Base-by-base conservation (phyloP, 2,113 vertebrate species). In the Sigmodon hispidus region DNA sequence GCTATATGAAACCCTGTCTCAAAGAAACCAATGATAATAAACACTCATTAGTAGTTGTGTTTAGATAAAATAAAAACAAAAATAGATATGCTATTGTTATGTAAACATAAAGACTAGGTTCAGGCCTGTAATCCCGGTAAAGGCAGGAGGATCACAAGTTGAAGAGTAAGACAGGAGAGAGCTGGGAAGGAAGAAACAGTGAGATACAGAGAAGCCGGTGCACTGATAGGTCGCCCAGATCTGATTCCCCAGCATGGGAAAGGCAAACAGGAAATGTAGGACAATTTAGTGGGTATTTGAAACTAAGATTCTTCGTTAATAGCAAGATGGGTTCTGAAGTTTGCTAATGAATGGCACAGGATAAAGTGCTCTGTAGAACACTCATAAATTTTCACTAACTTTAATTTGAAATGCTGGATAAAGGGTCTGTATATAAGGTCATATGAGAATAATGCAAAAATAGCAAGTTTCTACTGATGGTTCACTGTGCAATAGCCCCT, bases 41-140 rank as follows among this genome's bases (percentile, higher is more conserved):
- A 40, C 85, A 76, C 87, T 84, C 75, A 93, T 57, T 55, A 17
- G 76, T 77, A 67, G 59, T 91, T 72, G 29, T 92, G 45, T 75
- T 96, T 96, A 85, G 61, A 59, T 43, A 76, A 89, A 86, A 86
- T 45, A 95, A 86, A 94, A 85, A 50, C 29, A 80, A 84, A 91
- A 80, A 15, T 81, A 65, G 45, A 81, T 36, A 89, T 72, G 63
- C 63, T 87, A 43, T 83, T 86, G 40, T 93, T 92, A 89, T 13
- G 43, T 65, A 52, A 85, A 16, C 70, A 91, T 61, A 93, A 90
- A 90, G 43, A 29, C 61, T 29, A 48, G 83, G 61, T 19, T 34
- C 26, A 6, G 31, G 16, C 40, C 21, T 43, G 17, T 26, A 40
- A 83, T 59, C 34, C 81, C 61, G 50, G 43, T 50, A 7, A 65